These are phyloP conservation scores for Electrophaes corylata DNA, from an alignment of 2,888 invertebrate species.

Conservation along the genomic window DNA sequence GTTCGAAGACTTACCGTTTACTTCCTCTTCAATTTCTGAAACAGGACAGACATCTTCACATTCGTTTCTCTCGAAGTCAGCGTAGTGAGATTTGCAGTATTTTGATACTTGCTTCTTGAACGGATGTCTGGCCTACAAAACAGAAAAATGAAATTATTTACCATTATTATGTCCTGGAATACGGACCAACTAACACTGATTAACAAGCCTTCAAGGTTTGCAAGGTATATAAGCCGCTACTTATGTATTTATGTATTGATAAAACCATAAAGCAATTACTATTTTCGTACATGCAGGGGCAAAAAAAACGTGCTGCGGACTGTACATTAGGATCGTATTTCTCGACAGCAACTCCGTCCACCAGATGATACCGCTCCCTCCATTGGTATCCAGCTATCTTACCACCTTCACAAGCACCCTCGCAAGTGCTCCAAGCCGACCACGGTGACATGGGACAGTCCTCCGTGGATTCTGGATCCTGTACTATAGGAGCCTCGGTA, in stretches of 20 bases:
- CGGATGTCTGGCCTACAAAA: slow-evolving; percentile 52
- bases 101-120: slow-evolving; percentile 62
- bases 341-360: slow-evolving; percentile 68
- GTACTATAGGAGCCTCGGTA: slow-evolving; percentile 58
- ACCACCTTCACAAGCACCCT: slow-evolving; percentile 63
- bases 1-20: slow-evolving; percentile 31
- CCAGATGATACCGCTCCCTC: slow-evolving; percentile 71
- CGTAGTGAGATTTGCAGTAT: slow-evolving; percentile 63
- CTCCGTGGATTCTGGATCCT: slow-evolving; percentile 59
- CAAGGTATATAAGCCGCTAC: too few relatives aligned
- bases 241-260: too few relatives aligned
- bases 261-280: background rate
- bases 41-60: slow-evolving; percentile 63
- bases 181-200: too few relatives aligned
- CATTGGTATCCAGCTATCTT: slow-evolving; percentile 61
- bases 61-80: slow-evolving; percentile 60
- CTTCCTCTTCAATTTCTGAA: slow-evolving; percentile 39
- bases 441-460: slow-evolving; percentile 69
- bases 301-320: background rate
- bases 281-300: background rate
- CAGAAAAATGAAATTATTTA: background rate
- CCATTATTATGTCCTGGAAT: too few relatives aligned
- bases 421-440: slow-evolving; percentile 70
- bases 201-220: too few relatives aligned
- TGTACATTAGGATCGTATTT: slow-evolving; percentile 71